These are phyloP conservation scores for Leptinotarsa undecemlineata DNA, from an alignment of 1,140 invertebrate genomes.

Conservation along the genomic window DNA sequence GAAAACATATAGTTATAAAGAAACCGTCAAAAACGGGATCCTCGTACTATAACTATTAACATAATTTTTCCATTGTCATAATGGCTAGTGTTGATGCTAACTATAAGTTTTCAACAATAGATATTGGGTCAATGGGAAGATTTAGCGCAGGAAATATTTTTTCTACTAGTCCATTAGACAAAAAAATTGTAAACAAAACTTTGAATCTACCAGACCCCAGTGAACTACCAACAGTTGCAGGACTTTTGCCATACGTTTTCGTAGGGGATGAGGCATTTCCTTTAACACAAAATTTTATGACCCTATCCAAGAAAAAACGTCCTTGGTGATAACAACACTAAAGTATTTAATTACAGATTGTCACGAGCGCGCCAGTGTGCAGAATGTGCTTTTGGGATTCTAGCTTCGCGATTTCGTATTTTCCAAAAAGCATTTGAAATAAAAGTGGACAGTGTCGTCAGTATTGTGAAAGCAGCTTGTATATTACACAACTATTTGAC, in stretches of 20 bases:
- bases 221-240: constrained; percentile 15
- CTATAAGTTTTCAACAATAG: constrained; percentile 46
- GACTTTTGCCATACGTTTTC: constrained; percentile 1
- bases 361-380: background rate
- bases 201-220: constrained; percentile 24
- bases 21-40: constrained; percentile 47
- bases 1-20: constrained; percentile 54
- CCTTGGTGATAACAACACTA: background rate
- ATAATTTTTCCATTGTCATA: constrained; percentile 54
- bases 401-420: constrained; percentile 33
- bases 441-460: constrained; percentile 47
- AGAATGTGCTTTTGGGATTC: constrained; percentile 19
- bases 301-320: constrained; percentile 8
- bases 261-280: constrained; percentile 12
- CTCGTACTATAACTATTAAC: constrained; percentile 55
- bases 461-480: constrained; percentile 46
- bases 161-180: constrained; percentile 4
- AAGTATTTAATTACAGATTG: constrained; percentile 13
- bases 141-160: constrained; percentile 31
- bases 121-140: constrained; percentile 17
- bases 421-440: constrained; percentile 50
- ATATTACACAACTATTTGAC: constrained; percentile 46
- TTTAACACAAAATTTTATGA: constrained; percentile 2
- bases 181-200: constrained; percentile 22
- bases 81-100: constrained; percentile 54